These are phyloP conservation scores for Papilio machaon DNA, from an alignment of 1,140 invertebrate genomes.

Conservation along the genomic window DNA sequence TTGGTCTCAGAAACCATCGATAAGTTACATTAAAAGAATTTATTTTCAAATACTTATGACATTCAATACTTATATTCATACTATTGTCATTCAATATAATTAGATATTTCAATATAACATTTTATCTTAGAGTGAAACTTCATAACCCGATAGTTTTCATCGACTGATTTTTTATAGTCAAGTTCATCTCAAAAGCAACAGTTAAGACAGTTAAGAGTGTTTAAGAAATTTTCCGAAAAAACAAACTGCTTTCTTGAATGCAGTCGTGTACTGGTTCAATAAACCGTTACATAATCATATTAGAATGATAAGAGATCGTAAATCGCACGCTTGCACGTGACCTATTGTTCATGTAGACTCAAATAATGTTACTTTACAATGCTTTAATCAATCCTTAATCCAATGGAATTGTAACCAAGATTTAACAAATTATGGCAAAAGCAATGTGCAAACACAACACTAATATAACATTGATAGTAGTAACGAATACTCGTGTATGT, in stretches of 20 bases:
- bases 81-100: no score
- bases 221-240: not conserved
- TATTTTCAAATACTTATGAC: no score
- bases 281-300: not conserved
- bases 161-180: no score
- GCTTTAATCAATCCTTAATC: constrained; percentile 8
- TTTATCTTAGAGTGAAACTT: no score
- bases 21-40: no score
- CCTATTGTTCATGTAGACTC: not conserved
- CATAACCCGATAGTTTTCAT: no score
- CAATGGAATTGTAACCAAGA: not conserved
- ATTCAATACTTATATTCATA: no score
- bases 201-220: not conserved
- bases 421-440: not conserved
- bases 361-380: not conserved
- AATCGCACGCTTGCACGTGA: not conserved
- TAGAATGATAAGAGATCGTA: not conserved
- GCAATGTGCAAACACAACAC: not conserved
- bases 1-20: no score
- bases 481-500: no score
- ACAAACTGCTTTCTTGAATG: not conserved
- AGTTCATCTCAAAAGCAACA: not conserved
- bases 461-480: not conserved
- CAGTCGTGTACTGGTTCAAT: not conserved
- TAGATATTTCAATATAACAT: no score